Percentiles rank a stretch among this genome's conserved stretches.
These are phyloP conservation scores for Rhopilema esculentum DNA, from an alignment of 30 jellyfish, hydroid and myxozoan genomes.

Conservation along the genomic window DNA sequence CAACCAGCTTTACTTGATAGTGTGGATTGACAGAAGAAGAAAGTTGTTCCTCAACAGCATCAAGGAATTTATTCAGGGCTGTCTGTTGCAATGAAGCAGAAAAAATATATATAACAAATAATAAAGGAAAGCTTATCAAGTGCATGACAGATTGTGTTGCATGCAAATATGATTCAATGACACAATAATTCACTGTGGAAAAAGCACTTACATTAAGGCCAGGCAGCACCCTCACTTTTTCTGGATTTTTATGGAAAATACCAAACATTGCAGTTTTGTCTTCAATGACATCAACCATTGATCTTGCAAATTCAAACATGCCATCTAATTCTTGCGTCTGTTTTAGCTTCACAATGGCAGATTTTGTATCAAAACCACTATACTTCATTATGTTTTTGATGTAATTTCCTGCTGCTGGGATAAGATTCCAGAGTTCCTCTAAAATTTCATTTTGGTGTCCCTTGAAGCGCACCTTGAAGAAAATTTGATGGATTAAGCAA, in stretches of 20 bases:
- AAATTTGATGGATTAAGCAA: no score
- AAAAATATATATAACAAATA: neutral
- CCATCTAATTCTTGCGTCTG: slow-evolving; percentile 11
- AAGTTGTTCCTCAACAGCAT: slow-evolving; percentile 23
- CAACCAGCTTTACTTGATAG: neutral
- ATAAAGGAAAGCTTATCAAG: neutral
- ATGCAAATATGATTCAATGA: neutral
- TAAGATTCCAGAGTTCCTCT: slow-evolving; percentile 39
- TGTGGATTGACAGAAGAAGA: neutral
- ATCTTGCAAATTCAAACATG: slow-evolving; percentile 38
- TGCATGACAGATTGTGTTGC: neutral
- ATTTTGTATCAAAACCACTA: slow-evolving; percentile 24
- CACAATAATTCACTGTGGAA: slow-evolving; percentile 7
- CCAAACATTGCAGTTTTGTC: slow-evolving; percentile 45
- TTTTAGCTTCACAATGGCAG: slow-evolving; percentile 19
- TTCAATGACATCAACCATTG: slow-evolving; percentile 49
- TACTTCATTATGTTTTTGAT: slow-evolving; percentile 28
- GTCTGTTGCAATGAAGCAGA: neutral
- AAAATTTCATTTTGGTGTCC: no score
- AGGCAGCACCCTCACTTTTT: slow-evolving; percentile 45
- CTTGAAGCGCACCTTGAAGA: no score
- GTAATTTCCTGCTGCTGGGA: slow-evolving; percentile 41
- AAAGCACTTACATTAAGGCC: slow-evolving; percentile 31
- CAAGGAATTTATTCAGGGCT: slow-evolving; percentile 12
- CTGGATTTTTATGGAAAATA: slow-evolving; percentile 43